Evolutionary conservation across 2,113 vertebrate species (phyloP).

Genomic region (Apodemus speciosus): DNA sequence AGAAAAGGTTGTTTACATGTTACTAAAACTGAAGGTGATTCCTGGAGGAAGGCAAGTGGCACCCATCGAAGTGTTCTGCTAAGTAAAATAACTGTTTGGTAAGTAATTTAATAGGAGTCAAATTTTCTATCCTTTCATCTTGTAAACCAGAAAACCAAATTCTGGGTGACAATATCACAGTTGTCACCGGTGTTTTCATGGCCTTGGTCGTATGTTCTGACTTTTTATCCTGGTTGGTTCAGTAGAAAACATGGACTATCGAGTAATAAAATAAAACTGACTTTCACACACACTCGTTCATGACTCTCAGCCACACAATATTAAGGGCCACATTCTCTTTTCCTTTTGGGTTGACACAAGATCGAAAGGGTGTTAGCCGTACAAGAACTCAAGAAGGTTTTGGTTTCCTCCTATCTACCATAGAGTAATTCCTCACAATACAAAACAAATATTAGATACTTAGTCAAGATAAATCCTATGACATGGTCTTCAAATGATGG

Average conservation of each 20-base stretch:
- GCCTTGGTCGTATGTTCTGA: not conserved
- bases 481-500: not conserved
- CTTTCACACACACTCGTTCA: not conserved
- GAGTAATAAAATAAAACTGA: not conserved
- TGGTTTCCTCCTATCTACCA: not conserved
- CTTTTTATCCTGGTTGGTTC: not conserved
- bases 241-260: not conserved
- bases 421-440: not conserved
- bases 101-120: too few relatives aligned
- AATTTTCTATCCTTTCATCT: too few relatives aligned
- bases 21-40: too few relatives aligned
- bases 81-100: too few relatives aligned
- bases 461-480: conserved; percentile 31
- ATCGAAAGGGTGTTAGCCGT: not conserved
- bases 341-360: not conserved
- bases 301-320: not conserved
- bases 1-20: too few relatives aligned
- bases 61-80: too few relatives aligned
- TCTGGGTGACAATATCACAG: too few relatives aligned
- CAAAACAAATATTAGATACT: conserved; percentile 18
- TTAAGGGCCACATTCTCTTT: not conserved
- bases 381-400: not conserved
- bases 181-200: too few relatives aligned
- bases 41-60: too few relatives aligned
- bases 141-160: too few relatives aligned